phyloP scores from a whole-genome alignment of 2,113 vertebrate genomes.

The Myrmophylax atrothorax region DNA sequence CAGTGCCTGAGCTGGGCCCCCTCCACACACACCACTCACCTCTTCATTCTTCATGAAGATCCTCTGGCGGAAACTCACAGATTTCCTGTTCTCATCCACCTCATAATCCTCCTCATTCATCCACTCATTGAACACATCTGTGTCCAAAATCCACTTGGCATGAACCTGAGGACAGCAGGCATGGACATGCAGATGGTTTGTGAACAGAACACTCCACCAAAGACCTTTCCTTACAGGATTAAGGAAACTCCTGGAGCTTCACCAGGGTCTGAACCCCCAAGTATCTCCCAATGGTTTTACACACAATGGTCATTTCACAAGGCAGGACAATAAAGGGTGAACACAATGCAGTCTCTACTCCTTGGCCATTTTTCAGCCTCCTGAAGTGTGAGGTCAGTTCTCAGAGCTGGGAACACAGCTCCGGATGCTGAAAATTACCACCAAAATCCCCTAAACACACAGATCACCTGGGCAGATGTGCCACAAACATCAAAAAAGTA shows the following conservation, averaged over 20 bases:
- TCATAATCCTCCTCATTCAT: conserved; percentile 99
- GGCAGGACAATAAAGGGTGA: neutral
- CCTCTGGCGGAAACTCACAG: conserved; percentile 86
- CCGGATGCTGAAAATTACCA: neutral
- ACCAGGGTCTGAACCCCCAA: neutral
- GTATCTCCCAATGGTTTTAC: accelerated
- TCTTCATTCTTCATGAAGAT: conserved; percentile 93
- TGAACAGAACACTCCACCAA: accelerated
- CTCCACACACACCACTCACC: conserved; percentile 67
- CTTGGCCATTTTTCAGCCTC: neutral
- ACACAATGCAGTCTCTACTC: accelerated
- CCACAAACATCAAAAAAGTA: neutral
- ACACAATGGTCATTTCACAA: accelerated
- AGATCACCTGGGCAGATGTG: neutral
- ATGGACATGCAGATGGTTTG: accelerated
- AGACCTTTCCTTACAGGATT: accelerated
- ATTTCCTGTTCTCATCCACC: conserved; percentile 93
- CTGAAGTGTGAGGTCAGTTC: neutral
- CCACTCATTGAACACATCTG: conserved; percentile 95
- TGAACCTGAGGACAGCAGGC: conserved; percentile 82
- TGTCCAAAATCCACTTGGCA: conserved; percentile 94
- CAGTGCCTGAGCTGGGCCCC: accelerated
- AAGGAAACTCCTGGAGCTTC: neutral
- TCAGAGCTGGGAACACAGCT: neutral
- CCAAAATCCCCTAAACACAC: neutral